Conservation (phyloP, 2,888 invertebrate species). For the Perdita meconis region DNA sequence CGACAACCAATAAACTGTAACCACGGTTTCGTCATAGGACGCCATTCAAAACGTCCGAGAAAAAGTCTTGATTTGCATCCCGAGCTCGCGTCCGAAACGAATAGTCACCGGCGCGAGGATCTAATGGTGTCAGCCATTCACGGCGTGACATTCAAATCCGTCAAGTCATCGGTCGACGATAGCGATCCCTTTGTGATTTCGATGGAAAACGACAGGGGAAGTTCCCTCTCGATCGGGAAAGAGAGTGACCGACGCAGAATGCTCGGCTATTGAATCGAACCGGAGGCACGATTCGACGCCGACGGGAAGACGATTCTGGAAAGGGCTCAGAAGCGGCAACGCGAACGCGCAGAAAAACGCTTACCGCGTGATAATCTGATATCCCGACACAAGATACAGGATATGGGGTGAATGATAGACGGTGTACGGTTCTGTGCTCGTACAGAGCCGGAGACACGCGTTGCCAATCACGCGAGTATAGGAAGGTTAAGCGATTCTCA, state of each 20-base stretch:
- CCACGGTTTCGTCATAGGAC: no score
- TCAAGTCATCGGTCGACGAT: not conserved
- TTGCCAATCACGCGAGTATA: conserved; percentile 59
- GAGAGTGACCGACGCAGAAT: not conserved
- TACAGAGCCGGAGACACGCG: conserved; percentile 58
- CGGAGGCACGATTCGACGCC: not conserved
- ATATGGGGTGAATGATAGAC: conserved; percentile 65
- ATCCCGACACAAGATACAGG: conserved; percentile 68
- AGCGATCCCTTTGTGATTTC: not conserved
- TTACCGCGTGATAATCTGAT: conserved; percentile 67
- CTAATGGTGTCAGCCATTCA: no score
- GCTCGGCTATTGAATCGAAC: not conserved
- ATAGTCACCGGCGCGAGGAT: no score
- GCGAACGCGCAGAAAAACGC: conserved; percentile 59
- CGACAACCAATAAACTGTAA: no score
- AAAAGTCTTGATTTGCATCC: no score
- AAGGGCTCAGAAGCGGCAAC: conserved; percentile 46
- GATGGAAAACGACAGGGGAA: not conserved
- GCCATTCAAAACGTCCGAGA: no score
- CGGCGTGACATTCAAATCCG: no score
- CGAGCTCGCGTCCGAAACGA: no score
- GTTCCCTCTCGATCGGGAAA: not conserved
- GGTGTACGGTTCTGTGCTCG: conserved; percentile 55
- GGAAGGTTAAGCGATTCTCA: conserved; percentile 62
- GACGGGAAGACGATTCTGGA: conserved; percentile 59